Percentiles rank a stretch among this genome's conserved stretches.
phyloP scores from a whole-genome alignment of 2,888 invertebrate genomes.

The Belgica antarctica region DNA sequence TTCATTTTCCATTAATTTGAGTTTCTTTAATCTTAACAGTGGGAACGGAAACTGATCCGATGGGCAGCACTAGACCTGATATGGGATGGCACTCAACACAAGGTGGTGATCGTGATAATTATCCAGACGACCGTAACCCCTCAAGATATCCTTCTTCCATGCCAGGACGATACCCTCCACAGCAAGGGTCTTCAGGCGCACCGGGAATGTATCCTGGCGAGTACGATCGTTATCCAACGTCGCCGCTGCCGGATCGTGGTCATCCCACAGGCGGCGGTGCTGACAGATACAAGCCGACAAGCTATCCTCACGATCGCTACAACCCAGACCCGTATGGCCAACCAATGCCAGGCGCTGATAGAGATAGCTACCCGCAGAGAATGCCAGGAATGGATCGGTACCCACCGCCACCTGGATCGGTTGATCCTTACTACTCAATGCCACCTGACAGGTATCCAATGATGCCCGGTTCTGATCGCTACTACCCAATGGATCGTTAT shows the following conservation, averaged over 20 bases:
- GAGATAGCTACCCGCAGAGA: conserved; percentile 50
- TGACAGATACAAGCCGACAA: conserved; percentile 50
- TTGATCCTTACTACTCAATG: conserved; percentile 35
- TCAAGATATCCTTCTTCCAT: conserved; percentile 46
- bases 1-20: conserved; percentile 1
- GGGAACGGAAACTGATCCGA: conserved; percentile 34
- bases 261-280: conserved; percentile 49
- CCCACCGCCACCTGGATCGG: conserved; percentile 49
- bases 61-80: conserved; percentile 39
- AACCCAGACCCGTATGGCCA: conserved; percentile 49
- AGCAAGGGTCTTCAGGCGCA: no score
- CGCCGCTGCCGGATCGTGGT: conserved; percentile 50
- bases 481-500: conserved; percentile 52
- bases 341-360: conserved; percentile 45
- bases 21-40: conserved; percentile 28
- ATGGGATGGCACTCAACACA: conserved; percentile 31
- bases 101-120: conserved; percentile 53
- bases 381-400: conserved; percentile 50
- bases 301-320: conserved; percentile 52
- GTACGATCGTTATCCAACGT: conserved; percentile 51
- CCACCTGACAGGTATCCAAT: conserved; percentile 41
- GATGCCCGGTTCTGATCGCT: conserved; percentile 49
- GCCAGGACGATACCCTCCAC: conserved; percentile 47
- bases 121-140: conserved; percentile 48
- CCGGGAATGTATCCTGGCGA: conserved; percentile 48